phyloP scores from a whole-genome alignment of 2,797 vertebrate species.

The Luscinia luscinia region DNA sequence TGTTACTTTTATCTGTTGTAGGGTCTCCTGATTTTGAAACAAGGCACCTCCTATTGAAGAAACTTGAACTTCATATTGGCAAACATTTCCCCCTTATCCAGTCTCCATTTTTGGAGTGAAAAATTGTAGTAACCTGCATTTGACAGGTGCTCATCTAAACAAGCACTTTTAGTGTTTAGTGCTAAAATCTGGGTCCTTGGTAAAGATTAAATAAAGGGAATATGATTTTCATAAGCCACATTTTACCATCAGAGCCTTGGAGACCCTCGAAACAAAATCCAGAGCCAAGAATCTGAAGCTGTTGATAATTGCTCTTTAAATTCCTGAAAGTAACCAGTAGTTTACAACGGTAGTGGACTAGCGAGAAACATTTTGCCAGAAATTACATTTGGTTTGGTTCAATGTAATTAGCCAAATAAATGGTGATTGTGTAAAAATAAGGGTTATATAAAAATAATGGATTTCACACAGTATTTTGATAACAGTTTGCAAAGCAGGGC shows the following conservation, averaged over 20 bases:
- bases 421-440: not conserved
- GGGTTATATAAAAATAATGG: not conserved
- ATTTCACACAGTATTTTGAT: not conserved
- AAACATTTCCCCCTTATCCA: not conserved
- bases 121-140: not conserved
- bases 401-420: not conserved
- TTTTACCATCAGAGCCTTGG: not conserved
- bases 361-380: not conserved
- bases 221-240: not conserved
- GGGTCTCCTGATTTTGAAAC: not conserved
- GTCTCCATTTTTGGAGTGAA: not conserved
- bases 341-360: not conserved
- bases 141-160: not conserved
- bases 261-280: not conserved
- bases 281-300: not conserved
- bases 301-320: not conserved
- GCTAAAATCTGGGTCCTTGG: not conserved
- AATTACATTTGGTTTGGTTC: not conserved
- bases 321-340: not conserved
- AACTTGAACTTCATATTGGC: not conserved
- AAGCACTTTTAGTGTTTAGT: not conserved
- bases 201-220: not conserved
- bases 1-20: not conserved
- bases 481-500: not conserved
- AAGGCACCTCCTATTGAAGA: not conserved